A percentile compares a stretch with the other conserved stretches of the same genome.
Conservation (phyloP, 2,888 invertebrate species). For the Brachylomia viminalis region DNA sequence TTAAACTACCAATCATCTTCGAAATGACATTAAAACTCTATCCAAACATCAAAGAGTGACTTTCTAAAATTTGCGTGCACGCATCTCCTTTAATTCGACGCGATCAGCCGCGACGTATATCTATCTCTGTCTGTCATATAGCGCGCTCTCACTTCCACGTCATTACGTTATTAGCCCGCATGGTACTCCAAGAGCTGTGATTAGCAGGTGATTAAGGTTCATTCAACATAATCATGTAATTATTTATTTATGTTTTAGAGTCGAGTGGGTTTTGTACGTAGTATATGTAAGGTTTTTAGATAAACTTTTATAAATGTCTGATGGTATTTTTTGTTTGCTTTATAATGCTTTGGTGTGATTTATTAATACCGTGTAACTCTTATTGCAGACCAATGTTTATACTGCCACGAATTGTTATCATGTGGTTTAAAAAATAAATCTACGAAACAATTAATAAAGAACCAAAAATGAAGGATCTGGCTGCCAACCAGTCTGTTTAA, state of each 20-base stretch:
- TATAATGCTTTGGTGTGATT: not conserved
- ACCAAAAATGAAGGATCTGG: not conserved
- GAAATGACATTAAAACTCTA: conserved; percentile 48
- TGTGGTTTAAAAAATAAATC: not conserved
- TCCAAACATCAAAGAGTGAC: conserved; percentile 62
- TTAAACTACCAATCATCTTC: conserved; percentile 2
- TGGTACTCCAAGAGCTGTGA: conserved; percentile 85
- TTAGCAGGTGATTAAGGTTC: conserved; percentile 89
- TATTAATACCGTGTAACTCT: not conserved
- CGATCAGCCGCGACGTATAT: conserved; percentile 52
- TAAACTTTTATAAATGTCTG: conserved; percentile 27
- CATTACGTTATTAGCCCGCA: conserved; percentile 87
- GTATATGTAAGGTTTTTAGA: conserved; percentile 72
- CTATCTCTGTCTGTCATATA: conserved; percentile 67
- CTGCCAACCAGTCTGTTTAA: not conserved
- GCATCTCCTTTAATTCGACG: conserved; percentile 66
- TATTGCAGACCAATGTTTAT: not conserved
- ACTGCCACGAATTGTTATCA: not conserved
- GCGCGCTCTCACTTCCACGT: conserved; percentile 75
- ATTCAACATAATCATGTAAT: conserved; percentile 89
- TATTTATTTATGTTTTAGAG: conserved; percentile 89
- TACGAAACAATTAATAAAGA: not conserved
- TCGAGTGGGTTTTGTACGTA: conserved; percentile 86
- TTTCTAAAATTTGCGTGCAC: conserved; percentile 77
- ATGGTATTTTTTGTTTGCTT: not conserved